phyloP scores from a whole-genome alignment of 2,113 vertebrate species.

The Semnornis frantzii region DNA sequence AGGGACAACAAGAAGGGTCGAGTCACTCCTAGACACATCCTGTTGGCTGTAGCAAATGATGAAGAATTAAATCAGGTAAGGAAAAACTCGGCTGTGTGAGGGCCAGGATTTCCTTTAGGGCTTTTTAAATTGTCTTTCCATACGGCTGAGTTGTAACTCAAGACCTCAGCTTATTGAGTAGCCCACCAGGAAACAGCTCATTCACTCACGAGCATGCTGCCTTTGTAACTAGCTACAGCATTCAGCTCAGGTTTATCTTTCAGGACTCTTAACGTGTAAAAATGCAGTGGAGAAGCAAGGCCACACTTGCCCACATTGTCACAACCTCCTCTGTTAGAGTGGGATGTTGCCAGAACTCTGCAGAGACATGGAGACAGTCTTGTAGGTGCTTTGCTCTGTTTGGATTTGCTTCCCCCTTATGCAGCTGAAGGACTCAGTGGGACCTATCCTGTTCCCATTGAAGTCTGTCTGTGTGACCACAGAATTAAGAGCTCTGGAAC shows the following conservation, averaged over 20 bases:
- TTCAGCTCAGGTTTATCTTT: not conserved
- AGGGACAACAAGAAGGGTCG: constrained; percentile 98
- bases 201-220: not conserved
- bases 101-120: constrained; percentile 13
- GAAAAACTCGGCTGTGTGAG: not conserved
- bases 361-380: not conserved
- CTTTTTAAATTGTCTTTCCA: constrained; percentile 42
- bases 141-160: constrained; percentile 18
- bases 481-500: not conserved
- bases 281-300: not conserved
- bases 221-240: not conserved
- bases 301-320: not conserved
- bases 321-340: not conserved
- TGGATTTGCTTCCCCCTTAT: not conserved
- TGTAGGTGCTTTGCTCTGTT: not conserved
- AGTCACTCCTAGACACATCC: constrained; percentile 95
- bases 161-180: constrained; percentile 2
- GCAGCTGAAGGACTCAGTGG: not conserved
- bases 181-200: not conserved
- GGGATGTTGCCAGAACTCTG: not conserved
- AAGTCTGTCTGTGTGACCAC: not conserved
- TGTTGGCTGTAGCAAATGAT: constrained; percentile 96
- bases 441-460: not conserved
- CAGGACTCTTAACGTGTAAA: not conserved
- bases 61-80: constrained; percentile 97